Evolutionary conservation across 1,140 invertebrate species (phyloP), one percentile per base, ranked within the genome.

Genomic region (Ephestia elutella): DNA sequence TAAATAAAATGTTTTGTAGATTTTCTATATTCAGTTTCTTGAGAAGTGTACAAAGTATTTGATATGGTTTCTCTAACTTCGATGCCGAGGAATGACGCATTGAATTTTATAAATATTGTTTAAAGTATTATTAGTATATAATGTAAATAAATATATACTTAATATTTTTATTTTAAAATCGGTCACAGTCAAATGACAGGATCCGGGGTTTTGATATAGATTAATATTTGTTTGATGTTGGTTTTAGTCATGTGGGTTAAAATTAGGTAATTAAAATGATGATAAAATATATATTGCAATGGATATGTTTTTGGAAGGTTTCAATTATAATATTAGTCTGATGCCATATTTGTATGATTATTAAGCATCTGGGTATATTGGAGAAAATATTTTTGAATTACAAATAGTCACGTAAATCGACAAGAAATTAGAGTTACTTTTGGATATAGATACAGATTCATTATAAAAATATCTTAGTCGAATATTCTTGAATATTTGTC

Each of bases 41-140:
- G 64, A 75, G 61, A 72, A 73, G 67, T 87, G 84, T 87, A 87
- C 84, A 87, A 87, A 87, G 73, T 82, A 80, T 72, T 77, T 75
- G 76, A 62, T 71, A 77, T 77, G 72, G 67, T 76, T 82, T 76
- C 65, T 63, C 68, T 60, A 71, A 70, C 67, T 68, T 75, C 71
- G 70, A 73, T 70, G 70, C 68, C 68, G 64, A 68, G 66, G 48
- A 54, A 59, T 49, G 54, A 65, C 65, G 74, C 60, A 64, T 83
- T 71, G 74, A 70, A 66, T 68, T 68, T 75, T 85, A 83, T 85
- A 84, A 84, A 85, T 85, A 84, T 84, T 82, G 78, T 87, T 86
- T 80, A 78, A 84, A 86, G 81, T 87, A 86, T 87, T 86, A 84
- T 84, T 86, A 87, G 82, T 75, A 75, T 84, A 85, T 73, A 66